Evolutionary conservation across 2,113 vertebrate genomes (phyloP), one percentile per base, ranked within the genome.

Genomic region (Hippocampus barbouri): DNA sequence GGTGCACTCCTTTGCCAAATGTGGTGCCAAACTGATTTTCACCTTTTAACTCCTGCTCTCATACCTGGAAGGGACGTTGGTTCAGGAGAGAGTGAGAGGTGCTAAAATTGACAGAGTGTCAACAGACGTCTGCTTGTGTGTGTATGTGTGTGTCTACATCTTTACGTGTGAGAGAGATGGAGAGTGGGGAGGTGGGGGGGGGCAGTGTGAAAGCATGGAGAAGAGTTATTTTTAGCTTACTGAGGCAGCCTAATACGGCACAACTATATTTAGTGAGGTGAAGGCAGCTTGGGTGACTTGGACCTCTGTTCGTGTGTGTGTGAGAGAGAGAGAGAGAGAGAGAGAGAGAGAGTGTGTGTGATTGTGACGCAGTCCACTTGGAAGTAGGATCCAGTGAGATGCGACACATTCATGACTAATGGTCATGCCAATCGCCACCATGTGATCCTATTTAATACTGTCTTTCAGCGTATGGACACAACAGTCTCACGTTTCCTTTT

Each of bases 171-270:
- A 51, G 41, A 62, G 40, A 27, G 25, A 30, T 38, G 66, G 18
- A 11, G 27, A 21, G 20, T 5, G 14, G 47, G 5, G 25, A 21
- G 30, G 30, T 30, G 23, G 66, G 27, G 63, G 27, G 47, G 20
- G 67, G 30, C 61, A 51, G 68, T 59, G 72, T 79, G 70, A 69
- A 75, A 69, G 74, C 64, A 73, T 67, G 65, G 79, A 71, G 75
- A 75, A 38, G 72, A 56, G 77, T 73, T 89, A 89, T 89, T 87
- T 89, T 83, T 88, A 88, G 76, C 81, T 62, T 3, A 16, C 64
- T 63, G 70, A 23, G 60, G 77, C 77, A 78, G 80, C 67, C 79
- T 84, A 80, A 83, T 82, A 77, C 81, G 77, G 71, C 77, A 86
- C 67, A 25, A 73, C 80, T 88, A 87, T 76, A 86, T 83, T 84